These are phyloP conservation scores for Hypotaenidia okinawae DNA, from an alignment of 2,797 vertebrate species.

Conservation along the genomic window DNA sequence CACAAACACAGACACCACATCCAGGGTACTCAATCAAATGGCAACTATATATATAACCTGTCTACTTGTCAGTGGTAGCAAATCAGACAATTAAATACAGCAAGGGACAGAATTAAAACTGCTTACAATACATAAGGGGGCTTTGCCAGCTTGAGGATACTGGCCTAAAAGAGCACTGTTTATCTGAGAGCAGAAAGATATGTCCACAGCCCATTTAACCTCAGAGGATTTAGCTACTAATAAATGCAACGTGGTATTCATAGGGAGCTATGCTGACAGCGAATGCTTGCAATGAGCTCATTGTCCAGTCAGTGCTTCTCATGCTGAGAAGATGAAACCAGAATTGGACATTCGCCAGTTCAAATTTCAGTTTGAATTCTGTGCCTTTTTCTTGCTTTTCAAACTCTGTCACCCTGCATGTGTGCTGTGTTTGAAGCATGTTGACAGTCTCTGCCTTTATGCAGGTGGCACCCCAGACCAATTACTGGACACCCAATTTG, in stretches of 20 bases:
- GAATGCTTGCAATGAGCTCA: slow-evolving; percentile 30
- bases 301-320: slow-evolving; percentile 34
- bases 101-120: slow-evolving; percentile 25
- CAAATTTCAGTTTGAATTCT: slow-evolving; percentile 47
- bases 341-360: slow-evolving; percentile 16
- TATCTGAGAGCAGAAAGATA: background rate
- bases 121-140: background rate
- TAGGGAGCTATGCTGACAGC: background rate
- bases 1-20: slow-evolving; percentile 3
- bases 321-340: slow-evolving; percentile 28
- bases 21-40: slow-evolving; percentile 48
- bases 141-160: background rate
- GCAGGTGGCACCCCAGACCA: slow-evolving; percentile 26
- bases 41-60: background rate
- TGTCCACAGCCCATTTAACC: background rate
- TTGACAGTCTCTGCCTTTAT: background rate
- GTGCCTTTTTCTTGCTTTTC: slow-evolving; percentile 7
- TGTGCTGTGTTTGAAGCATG: slow-evolving; percentile 34
- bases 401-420: background rate
- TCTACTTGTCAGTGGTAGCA: background rate
- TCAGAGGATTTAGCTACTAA: background rate
- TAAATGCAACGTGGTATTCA: slow-evolving; percentile 10
- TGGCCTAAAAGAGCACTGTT: slow-evolving; percentile 11
- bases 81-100: slow-evolving; percentile 1
- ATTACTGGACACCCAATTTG: slow-evolving; percentile 39